Base-by-base conservation (phyloP, 2,888 invertebrate genomes). In the Zeuzera pyrina region DNA sequence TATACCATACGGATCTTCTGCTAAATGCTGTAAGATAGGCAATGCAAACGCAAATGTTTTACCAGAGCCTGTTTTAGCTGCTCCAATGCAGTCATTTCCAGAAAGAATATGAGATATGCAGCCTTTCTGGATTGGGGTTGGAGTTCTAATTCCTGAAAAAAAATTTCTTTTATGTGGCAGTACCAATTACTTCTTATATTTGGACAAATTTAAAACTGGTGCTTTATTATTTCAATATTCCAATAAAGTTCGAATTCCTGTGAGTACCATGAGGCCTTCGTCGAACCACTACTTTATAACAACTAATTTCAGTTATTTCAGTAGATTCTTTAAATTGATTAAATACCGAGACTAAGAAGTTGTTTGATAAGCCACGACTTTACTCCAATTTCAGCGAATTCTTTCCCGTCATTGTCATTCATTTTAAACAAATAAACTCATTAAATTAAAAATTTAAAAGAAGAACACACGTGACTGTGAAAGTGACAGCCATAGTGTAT, bases 11-110 rank as follows among this genome's bases (percentile, higher is more conserved):
- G 98, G 98, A 71, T 99, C 98, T 59, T 95, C 92, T 36, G 93
- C 93, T 15, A 98, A 79, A 59, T 91, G 89, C 64, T 98, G 95
- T 27, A 98, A 67, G 52, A 98, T 95, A 0, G 98, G 98, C 32
- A 98, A 68, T 0, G 96, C 97, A 86, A 99, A 99, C 0, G 98
- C 97, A 56, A 98, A 89, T 0, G 99, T 99, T 85, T 99, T 99
- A 2, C 98, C 98, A 34, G 97, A 97, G 8, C 98, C 98, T 5
- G 98, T 99, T 71, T 98, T 97, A 0, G 98, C 97, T 49, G 96
- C 96, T 5, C 97, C 98, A 41, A 99, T 92, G 49, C 96, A 95
- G 78, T 98, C 95, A 47, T 87, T 84, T 0, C 96, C 96, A 36
- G 81, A 58, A 22, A 95, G 66, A 47, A 95, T 93, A 39, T 85